Percentiles rank a stretch among this genome's conserved stretches.
Evolutionary conservation across 2,888 invertebrate species (phyloP).

Genomic region (Platycheirus albimanus): DNA sequence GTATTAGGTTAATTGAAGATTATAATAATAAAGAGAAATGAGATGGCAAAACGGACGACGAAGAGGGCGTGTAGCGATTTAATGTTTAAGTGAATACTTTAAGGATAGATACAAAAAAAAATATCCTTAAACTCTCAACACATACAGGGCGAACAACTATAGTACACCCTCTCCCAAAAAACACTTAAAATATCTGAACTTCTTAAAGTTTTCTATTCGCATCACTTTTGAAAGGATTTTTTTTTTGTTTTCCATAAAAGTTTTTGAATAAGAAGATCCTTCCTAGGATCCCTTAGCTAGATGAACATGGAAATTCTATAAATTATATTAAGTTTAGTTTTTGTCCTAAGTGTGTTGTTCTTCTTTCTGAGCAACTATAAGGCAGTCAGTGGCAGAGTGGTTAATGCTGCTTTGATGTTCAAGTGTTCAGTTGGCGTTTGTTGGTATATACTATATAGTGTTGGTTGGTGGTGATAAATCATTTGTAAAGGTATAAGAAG

Average conservation of each 20-base stretch:
- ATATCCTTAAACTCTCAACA: not conserved
- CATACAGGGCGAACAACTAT: no score
- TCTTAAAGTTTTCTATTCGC: not conserved
- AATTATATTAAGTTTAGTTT: constrained; percentile 28
- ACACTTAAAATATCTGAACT: not conserved
- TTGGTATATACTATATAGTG: not conserved
- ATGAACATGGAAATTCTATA: constrained; percentile 9
- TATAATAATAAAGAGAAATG: constrained; percentile 52
- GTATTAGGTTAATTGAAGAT: constrained; percentile 70
- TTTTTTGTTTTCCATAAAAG: not conserved
- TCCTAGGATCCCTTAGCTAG: not conserved
- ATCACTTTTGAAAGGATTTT: not conserved
- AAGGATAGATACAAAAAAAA: not conserved
- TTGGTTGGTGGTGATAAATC: constrained; percentile 63
- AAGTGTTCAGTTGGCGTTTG: not conserved
- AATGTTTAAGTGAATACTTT: constrained; percentile 19
- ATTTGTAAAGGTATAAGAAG: constrained; percentile 46
- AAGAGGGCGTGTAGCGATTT: constrained; percentile 12
- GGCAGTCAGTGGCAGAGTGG: not conserved
- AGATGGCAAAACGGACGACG: not conserved
- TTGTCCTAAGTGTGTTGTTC: constrained; percentile 6
- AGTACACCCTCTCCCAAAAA: no score
- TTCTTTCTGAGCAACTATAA: not conserved
- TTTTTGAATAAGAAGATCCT: constrained; percentile 17
- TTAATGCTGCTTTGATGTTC: constrained; percentile 4